These are phyloP conservation scores for Lingula anatina DNA, from an alignment of 2,888 invertebrate species.

Conservation along the genomic window DNA sequence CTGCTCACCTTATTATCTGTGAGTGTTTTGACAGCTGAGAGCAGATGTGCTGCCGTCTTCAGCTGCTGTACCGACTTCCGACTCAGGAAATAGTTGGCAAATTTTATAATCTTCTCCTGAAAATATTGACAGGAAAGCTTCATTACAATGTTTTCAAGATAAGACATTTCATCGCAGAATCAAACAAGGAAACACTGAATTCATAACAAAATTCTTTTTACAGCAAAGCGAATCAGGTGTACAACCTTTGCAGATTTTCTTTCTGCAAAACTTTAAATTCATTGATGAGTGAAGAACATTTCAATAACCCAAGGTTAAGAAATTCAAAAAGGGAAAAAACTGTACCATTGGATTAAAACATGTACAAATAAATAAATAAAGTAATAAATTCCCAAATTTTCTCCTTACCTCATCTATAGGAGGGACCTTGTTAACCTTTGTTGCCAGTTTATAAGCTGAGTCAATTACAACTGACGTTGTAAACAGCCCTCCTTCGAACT, in stretches of 20 bases:
- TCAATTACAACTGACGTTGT: constrained; percentile 59
- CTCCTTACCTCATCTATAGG: constrained; percentile 60
- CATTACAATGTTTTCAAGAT: no score
- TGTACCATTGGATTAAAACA: background rate
- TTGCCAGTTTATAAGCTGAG: constrained; percentile 63
- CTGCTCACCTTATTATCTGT: constrained; percentile 70
- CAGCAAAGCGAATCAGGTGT: no score
- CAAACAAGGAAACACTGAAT: no score
- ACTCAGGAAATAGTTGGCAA: constrained; percentile 83
- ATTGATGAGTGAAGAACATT: no score
- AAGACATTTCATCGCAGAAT: no score
- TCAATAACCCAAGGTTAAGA: no score
- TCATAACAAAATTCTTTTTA: no score
- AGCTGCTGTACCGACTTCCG: constrained; percentile 82
- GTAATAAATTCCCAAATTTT: background rate
- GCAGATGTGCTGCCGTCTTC: constrained; percentile 74
- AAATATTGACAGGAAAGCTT: constrained; percentile 9
- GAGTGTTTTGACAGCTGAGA: constrained; percentile 71
- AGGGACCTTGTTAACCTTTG: constrained; percentile 62
- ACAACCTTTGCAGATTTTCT: no score
- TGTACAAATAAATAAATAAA: background rate
- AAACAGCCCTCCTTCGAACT: constrained; percentile 69
- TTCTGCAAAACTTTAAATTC: no score
- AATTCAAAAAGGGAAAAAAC: background rate
- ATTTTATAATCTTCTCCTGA: constrained; percentile 76